Conservation (phyloP, 2,113 vertebrate species). For the Hepsetus odoe region DNA sequence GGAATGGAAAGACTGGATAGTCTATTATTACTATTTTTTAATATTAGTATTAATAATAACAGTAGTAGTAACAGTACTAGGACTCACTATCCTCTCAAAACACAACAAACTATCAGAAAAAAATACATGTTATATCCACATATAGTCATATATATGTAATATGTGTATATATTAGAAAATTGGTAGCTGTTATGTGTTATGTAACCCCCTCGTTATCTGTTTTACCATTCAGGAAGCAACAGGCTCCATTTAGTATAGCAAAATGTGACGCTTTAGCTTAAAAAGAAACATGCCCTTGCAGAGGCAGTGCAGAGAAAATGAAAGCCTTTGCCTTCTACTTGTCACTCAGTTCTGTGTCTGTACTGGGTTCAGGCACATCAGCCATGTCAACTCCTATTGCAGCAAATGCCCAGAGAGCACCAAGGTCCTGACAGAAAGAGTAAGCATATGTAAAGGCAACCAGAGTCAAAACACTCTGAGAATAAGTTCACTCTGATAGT, state of each 20-base stretch:
- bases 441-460: conserved; percentile 16
- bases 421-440: conserved; percentile 27
- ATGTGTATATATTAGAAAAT: too few relatives aligned
- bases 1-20: background rate
- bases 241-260: background rate
- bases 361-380: background rate
- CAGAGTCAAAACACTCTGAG: conserved; percentile 9
- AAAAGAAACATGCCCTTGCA: background rate
- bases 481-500: conserved; percentile 12
- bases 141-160: too few relatives aligned
- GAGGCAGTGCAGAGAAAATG: background rate
- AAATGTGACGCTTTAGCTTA: background rate
- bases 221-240: conserved; percentile 18
- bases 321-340: conserved; percentile 28
- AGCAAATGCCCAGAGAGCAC: conserved; percentile 2
- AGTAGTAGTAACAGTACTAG: background rate
- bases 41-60: background rate
- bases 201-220: background rate
- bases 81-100: background rate
- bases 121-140: background rate
- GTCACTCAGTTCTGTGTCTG: conserved; percentile 26
- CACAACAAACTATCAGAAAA: background rate
- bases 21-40: background rate
- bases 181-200: too few relatives aligned
- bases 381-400: conserved; percentile 34